Evolutionary conservation across 2,888 invertebrate species (phyloP).

Genomic region (Watsonalla binaria): DNA sequence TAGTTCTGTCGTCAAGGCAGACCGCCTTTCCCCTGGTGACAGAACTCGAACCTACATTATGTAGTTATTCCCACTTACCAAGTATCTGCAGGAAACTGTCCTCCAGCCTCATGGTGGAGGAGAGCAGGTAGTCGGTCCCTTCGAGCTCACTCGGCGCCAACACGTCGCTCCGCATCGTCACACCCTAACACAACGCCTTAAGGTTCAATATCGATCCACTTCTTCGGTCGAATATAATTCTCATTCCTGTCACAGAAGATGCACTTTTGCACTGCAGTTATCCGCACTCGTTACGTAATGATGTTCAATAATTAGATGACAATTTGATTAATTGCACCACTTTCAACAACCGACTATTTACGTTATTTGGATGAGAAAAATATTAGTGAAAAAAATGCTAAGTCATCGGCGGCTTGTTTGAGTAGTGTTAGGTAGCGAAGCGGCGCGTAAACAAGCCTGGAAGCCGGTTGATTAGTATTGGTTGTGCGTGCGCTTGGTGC

Average conservation of each 20-base stretch:
- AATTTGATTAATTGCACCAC: slow-evolving; percentile 2
- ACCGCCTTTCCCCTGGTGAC: background rate
- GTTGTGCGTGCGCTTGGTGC: slow-evolving; percentile 34
- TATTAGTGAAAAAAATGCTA: slow-evolving; percentile 10
- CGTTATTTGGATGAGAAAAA: background rate
- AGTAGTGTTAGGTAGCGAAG: slow-evolving; percentile 26
- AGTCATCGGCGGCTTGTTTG: slow-evolving; percentile 30
- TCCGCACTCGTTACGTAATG: slow-evolving; percentile 25
- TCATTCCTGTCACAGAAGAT: slow-evolving; percentile 9
- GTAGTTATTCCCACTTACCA: slow-evolving; percentile 60
- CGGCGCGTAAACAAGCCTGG: slow-evolving; percentile 45
- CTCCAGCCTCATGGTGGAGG: slow-evolving; percentile 80
- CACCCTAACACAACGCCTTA: slow-evolving; percentile 34
- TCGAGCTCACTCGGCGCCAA: slow-evolving; percentile 78
- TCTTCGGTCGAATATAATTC: slow-evolving; percentile 5
- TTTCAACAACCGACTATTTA: slow-evolving; percentile 7
- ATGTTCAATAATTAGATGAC: slow-evolving; percentile 5
- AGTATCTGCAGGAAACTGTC: slow-evolving; percentile 81
- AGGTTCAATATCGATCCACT: slow-evolving; percentile 31
- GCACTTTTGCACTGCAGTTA: slow-evolving; percentile 24
- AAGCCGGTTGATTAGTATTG: slow-evolving; percentile 47
- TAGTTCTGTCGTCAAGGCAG: background rate
- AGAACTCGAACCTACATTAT: background rate
- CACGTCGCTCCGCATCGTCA: slow-evolving; percentile 73
- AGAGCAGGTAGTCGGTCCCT: slow-evolving; percentile 80